Evolutionary conservation across 53 echinoderm and acorn worm species (phyloP).

Genomic region (Temnopleurus reevesii): DNA sequence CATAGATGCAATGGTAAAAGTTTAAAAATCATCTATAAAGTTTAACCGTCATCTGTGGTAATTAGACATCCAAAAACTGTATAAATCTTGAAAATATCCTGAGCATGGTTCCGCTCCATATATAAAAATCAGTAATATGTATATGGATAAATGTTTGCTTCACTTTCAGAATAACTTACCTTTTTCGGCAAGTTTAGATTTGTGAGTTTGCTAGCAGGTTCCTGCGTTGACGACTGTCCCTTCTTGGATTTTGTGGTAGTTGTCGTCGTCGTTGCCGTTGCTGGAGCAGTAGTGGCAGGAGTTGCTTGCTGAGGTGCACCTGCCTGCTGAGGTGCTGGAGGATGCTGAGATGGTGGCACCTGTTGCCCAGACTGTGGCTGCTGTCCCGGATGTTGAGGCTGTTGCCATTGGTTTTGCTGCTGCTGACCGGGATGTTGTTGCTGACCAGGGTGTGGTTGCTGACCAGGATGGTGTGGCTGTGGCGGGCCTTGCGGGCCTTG

Average conservation of each 20-base stretch:
- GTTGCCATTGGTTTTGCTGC: background rate
- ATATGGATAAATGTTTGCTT: background rate
- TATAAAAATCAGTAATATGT: too few species aligned
- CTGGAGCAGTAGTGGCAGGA: background rate
- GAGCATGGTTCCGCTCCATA: too few species aligned
- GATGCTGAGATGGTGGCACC: constrained; percentile 58
- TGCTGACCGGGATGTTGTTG: constrained; percentile 49
- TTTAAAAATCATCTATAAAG: too few species aligned
- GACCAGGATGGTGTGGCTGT: constrained; percentile 57
- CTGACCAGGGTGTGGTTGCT: constrained; percentile 57
- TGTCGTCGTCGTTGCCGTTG: constrained; percentile 22
- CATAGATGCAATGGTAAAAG: too few species aligned
- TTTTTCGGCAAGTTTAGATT: constrained; percentile 57
- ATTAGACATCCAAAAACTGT: too few species aligned
- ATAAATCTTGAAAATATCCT: background rate
- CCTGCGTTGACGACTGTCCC: constrained; percentile 13
- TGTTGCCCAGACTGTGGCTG: constrained; percentile 34
- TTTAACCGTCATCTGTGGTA: too few species aligned
- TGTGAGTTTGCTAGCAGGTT: constrained; percentile 50
- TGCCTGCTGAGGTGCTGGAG: background rate
- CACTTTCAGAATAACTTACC: background rate
- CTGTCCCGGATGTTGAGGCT: background rate
- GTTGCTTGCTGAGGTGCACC: background rate
- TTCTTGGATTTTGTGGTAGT: constrained; percentile 24
- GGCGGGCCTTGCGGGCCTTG: constrained; percentile 51